A percentile compares a stretch with the other conserved stretches of the same genome.
Evolutionary conservation across 2,113 vertebrate genomes (phyloP).

Genomic region (Sciurus niger): DNA sequence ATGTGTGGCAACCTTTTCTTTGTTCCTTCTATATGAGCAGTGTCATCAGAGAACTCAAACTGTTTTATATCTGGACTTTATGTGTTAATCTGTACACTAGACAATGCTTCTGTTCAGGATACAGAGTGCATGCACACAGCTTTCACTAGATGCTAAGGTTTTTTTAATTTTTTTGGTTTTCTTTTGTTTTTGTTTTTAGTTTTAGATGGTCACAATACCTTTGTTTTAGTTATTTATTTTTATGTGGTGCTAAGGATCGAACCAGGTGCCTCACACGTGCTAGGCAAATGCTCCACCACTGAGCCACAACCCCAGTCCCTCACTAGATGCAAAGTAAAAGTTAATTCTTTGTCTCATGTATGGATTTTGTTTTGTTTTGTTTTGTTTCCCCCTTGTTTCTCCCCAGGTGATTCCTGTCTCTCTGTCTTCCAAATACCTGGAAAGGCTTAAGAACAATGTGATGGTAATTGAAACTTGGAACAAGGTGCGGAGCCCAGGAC

Average conservation of each 20-base stretch:
- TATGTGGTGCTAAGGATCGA: too few relatives aligned
- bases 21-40: background rate
- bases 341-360: slow-evolving; percentile 60
- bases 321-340: slow-evolving; percentile 36
- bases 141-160: slow-evolving; percentile 1
- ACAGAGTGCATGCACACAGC: background rate
- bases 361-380: background rate
- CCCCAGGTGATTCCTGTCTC: slow-evolving; percentile 94
- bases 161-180: too few relatives aligned
- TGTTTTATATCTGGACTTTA: background rate
- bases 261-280: too few relatives aligned
- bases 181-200: too few relatives aligned
- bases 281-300: too few relatives aligned
- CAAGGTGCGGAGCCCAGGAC: slow-evolving; percentile 88
- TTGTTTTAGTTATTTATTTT: too few relatives aligned
- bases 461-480: slow-evolving; percentile 98
- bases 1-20: background rate
- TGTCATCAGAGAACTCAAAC: slow-evolving; percentile 9
- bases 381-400: slow-evolving; percentile 2
- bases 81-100: slow-evolving; percentile 36
- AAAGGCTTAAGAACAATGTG: slow-evolving; percentile 96
- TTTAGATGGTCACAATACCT: too few relatives aligned
- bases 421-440: slow-evolving; percentile 91
- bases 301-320: too few relatives aligned
- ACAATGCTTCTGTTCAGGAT: background rate